These are phyloP conservation scores for Apotomis turbidana DNA, from an alignment of 2,888 invertebrate species.

Conservation along the genomic window DNA sequence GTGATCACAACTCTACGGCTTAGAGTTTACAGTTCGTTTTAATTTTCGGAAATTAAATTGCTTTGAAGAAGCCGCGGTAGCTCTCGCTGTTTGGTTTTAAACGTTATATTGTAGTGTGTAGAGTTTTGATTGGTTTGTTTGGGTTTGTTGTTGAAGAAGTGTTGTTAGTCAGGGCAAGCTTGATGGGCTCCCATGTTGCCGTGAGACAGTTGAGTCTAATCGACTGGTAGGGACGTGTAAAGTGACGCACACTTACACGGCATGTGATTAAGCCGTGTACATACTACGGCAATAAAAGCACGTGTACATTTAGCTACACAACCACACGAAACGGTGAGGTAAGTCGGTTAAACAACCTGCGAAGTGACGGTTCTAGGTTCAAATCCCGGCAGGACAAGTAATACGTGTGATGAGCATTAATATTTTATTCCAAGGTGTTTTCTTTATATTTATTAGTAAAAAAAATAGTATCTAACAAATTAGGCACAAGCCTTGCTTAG, in stretches of 20 bases:
- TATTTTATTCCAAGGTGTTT: no score
- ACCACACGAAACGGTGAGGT: no score
- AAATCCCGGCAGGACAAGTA: no score
- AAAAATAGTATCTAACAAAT: no score
- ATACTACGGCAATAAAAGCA: background rate
- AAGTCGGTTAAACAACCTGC: no score
- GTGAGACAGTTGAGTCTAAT: conserved; percentile 52
- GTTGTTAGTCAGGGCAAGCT: conserved; percentile 53
- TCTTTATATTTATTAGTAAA: no score
- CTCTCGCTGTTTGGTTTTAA: conserved; percentile 1
- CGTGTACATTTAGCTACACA: background rate
- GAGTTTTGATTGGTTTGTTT: conserved; percentile 1
- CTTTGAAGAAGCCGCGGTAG: conserved; percentile 17
- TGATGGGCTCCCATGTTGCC: conserved; percentile 56
- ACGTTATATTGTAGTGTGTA: background rate
- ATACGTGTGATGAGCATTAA: no score
- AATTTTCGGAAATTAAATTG: conserved; percentile 7
- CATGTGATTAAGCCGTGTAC: background rate
- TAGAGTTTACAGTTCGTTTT: background rate
- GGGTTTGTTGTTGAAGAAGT: conserved; percentile 44
- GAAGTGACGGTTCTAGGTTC: no score
- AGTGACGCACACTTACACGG: background rate
- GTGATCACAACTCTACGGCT: conserved; percentile 10
- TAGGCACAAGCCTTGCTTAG: no score
- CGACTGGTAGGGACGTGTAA: conserved; percentile 42